Base-by-base conservation (phyloP, 1,140 invertebrate species). In the Papilio machaon region DNA sequence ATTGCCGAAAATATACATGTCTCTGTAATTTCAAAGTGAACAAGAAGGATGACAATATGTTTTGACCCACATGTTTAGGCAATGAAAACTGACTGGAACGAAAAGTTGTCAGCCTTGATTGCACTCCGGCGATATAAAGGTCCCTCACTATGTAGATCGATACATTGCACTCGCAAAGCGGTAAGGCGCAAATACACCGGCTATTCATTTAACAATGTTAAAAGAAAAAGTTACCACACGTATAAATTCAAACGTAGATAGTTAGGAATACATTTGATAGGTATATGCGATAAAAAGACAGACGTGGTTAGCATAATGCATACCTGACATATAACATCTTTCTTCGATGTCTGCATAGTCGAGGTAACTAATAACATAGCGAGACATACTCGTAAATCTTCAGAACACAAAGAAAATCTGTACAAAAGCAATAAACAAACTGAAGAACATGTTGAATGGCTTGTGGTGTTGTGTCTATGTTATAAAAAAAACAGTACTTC, bases 81-180 rank as follows among this genome's bases (percentile, higher is more conserved):
- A 58, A 9, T 58, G n/a, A 7, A 58, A 58, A 58, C 54, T 17
- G 17, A 58, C 54, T 4, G n/a, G 54, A 78, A 60, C 52, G 30
- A 78, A 76, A 60, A 78, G 49, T 58, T 13, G 75, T 38, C 52
- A 78, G 30, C 75, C 75, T 78, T 78, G 75, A 58, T 78, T 60
- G 75, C 54, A 30, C 58, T 17, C 46, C n/a, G 47, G 46, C 52
- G 75, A 19, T 35, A 47, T 77, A 49, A 77, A 77, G 30, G 47
- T 49, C 43, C 23, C 13, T 17, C 19, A 30, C 15, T 78, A 78
- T 78, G 75, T 58, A 60, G 75, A 78, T 78, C 75, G 60, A 58
- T 58, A 78, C 30, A 47, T 47, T 38, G 73, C 73, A 47, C 38
- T 74, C 17, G 43, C 30, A 70, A 70, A 10, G 30, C 64, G 13